Evolutionary conservation across 2,888 invertebrate genomes (phyloP), one percentile per base, ranked within the genome.

Genomic region (Lathronympha strigana): DNA sequence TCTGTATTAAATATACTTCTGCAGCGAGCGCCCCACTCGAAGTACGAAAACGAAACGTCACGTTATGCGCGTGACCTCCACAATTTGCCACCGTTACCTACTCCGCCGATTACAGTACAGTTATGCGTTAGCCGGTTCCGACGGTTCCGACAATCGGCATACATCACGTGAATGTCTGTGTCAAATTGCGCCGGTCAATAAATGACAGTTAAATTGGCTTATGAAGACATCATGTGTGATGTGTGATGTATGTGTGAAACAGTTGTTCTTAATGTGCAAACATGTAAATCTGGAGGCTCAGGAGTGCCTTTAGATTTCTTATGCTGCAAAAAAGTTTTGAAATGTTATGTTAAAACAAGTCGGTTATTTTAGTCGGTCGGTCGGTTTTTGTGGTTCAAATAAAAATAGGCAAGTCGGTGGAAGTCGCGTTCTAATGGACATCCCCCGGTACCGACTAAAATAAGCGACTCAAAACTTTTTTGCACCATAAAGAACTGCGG

Each of bases 1-100:
- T 57, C 57, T 57, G 55, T 21, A 3, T 13, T 4, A 57, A n/a
- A 11, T 2, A 1, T 5, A 17, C 13, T 55, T 55, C 40, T 55
- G 38, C 19, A 9, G 11, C 55, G 13, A 9, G 13, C 45, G 15
- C 17, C 36, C 36, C n/a, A 40, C 40, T 43, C 33, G 33, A 43
- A 21, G 11, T 21, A 6, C 43, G 21, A 19, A 43, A 38, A 61
- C 38, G 43, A 43, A 63, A 31, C 55, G 13, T 36, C 57, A 47
- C 63, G 51, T 67, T 67, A 67, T 64, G 67, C 64, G 45, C 33
- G 54, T 67, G 67, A 67, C 67, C 67, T 31, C 67, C 28, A 38
- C 63, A 55, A 63, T 67, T 51, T 43, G 61, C 64, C 54, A 67
- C 67, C 67, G 67, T 67, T 67, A 67, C 53, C 67, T 17, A 64